Evolutionary conservation across 2,113 vertebrate species (phyloP).

Genomic region (Colistium nudipinnis): DNA sequence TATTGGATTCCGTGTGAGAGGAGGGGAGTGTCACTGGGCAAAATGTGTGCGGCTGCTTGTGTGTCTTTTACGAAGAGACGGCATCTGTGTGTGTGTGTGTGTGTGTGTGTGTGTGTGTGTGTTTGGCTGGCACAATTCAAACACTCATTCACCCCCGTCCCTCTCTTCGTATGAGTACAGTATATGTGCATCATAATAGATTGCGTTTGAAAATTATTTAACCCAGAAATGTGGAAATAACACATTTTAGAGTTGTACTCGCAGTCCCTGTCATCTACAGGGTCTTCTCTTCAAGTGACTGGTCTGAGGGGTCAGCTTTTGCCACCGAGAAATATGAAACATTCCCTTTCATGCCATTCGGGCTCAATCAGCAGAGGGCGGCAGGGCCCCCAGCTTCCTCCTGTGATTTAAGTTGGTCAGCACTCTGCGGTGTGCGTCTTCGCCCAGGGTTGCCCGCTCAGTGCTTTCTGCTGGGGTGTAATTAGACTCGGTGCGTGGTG

Average conservation of each 20-base stretch:
- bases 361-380: slow-evolving; percentile 58
- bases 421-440: slow-evolving; percentile 3
- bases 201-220: no score
- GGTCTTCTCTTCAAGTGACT: background rate
- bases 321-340: background rate
- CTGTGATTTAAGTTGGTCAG: slow-evolving; percentile 12
- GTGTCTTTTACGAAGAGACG: no score
- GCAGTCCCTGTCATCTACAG: no score
- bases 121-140: no score
- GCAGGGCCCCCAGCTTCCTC: background rate
- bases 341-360: background rate
- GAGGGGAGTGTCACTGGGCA: background rate
- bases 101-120: no score
- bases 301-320: background rate
- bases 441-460: slow-evolving; percentile 5
- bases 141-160: no score
- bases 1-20: background rate
- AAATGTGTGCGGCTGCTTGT: no score
- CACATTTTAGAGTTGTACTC: no score
- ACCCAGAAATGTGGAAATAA: no score
- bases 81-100: no score
- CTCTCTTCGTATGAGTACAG: no score
- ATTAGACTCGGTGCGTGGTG: slow-evolving; percentile 6
- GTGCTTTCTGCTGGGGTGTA: slow-evolving; percentile 24
- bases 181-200: no score